A percentile compares a stretch with the other conserved stretches of the same genome.
phyloP scores from a whole-genome alignment of 2,113 vertebrate species.

The Paracanthobrama guichenoti region DNA sequence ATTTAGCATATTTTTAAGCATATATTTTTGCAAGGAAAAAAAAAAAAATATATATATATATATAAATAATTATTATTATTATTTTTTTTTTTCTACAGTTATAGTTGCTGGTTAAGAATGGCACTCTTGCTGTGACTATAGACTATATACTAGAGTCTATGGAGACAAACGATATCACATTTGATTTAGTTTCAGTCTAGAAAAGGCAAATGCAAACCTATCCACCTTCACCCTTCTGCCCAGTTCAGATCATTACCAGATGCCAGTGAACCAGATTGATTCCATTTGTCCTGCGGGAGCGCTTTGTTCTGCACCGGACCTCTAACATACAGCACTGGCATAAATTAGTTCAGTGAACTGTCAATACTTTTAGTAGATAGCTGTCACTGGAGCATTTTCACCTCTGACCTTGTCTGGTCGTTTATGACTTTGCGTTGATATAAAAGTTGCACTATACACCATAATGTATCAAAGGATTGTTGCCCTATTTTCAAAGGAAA shows the following conservation, averaged over 20 bases:
- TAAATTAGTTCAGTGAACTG: conserved; percentile 61
- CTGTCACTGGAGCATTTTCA: conserved; percentile 44
- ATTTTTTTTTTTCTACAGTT: not conserved
- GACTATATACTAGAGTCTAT: not conserved
- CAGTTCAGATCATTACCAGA: conserved; percentile 35
- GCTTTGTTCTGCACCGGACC: conserved; percentile 26
- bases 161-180: not conserved
- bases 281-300: conserved; percentile 57
- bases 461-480: not conserved
- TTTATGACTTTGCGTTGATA: not conserved
- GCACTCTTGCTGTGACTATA: not conserved
- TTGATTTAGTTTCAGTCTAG: not conserved
- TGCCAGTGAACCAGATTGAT: conserved; percentile 40
- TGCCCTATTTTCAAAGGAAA: not conserved
- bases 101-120: not conserved
- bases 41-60: not conserved
- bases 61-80: too few relatives aligned
- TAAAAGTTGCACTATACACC: not conserved
- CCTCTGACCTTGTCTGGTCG: conserved; percentile 19
- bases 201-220: not conserved
- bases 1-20: not conserved
- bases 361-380: conserved; percentile 61
- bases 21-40: not conserved
- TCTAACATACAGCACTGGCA: conserved; percentile 35
- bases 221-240: not conserved